Conservation (phyloP, 2,113 vertebrate species). For the Rhinopithecus roxellana region DNA sequence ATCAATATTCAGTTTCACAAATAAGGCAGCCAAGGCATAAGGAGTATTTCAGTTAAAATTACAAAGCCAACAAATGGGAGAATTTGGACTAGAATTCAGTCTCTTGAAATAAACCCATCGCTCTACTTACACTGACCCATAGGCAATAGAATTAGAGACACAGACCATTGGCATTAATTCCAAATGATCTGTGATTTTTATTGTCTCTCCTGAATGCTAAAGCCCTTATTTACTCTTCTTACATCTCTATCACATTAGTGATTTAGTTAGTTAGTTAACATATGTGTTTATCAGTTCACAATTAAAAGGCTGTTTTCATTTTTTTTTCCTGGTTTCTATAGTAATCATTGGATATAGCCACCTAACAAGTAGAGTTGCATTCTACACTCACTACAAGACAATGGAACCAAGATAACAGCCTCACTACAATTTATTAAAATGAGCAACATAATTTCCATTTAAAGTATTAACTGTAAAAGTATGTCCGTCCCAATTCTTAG, state of each 20-base stretch:
- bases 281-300: background rate
- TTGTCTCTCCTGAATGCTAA: background rate
- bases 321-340: background rate
- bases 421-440: slow-evolving; percentile 5
- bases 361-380: background rate
- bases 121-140: background rate
- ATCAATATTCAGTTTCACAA: slow-evolving; percentile 26
- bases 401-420: background rate
- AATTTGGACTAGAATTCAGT: background rate
- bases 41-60: background rate
- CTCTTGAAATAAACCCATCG: background rate
- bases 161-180: background rate
- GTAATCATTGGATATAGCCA: no score
- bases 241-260: background rate
- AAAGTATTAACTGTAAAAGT: background rate
- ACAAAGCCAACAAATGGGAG: background rate
- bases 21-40: background rate
- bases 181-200: background rate
- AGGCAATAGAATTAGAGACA: background rate
- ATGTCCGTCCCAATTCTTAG: background rate
- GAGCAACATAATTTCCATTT: background rate
- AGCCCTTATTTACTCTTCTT: background rate
- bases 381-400: background rate
- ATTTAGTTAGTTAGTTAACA: background rate
- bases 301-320: background rate